These are phyloP conservation scores for Campylomormyrus tamandua DNA, from an alignment of 2,113 vertebrate species.

Conservation along the genomic window DNA sequence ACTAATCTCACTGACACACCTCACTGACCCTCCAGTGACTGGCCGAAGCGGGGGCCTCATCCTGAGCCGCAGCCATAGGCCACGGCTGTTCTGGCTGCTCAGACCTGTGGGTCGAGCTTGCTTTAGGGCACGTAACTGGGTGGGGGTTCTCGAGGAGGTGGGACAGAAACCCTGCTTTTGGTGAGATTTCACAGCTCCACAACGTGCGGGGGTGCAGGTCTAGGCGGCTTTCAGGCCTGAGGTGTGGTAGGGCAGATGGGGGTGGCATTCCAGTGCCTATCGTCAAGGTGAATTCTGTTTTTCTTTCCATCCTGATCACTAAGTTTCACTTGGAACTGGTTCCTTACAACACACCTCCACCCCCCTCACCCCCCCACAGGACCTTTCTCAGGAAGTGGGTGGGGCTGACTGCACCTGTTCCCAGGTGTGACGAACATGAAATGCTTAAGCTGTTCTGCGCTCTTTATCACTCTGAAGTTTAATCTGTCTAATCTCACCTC, in stretches of 20 bases:
- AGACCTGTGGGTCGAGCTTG: background rate
- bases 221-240: background rate
- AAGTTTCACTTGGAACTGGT: slow-evolving; percentile 1
- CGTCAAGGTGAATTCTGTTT: background rate
- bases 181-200: background rate
- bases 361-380: background rate
- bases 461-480: background rate
- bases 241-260: background rate
- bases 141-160: background rate
- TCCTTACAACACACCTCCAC: background rate
- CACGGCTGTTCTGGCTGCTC: background rate
- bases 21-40: background rate
- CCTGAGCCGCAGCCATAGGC: background rate
- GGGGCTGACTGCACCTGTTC: background rate
- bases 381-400: background rate
- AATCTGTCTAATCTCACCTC: background rate
- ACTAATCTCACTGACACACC: background rate
- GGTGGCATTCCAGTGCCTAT: background rate
- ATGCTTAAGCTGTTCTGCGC: background rate
- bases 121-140: background rate
- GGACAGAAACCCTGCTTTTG: background rate
- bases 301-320: background rate
- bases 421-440: background rate
- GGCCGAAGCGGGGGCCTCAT: background rate
- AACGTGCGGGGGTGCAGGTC: background rate